Evolutionary conservation across 2,797 vertebrate species (phyloP), one percentile per base, ranked within the genome.

Genomic region (Centroberyx gerrardi): DNA sequence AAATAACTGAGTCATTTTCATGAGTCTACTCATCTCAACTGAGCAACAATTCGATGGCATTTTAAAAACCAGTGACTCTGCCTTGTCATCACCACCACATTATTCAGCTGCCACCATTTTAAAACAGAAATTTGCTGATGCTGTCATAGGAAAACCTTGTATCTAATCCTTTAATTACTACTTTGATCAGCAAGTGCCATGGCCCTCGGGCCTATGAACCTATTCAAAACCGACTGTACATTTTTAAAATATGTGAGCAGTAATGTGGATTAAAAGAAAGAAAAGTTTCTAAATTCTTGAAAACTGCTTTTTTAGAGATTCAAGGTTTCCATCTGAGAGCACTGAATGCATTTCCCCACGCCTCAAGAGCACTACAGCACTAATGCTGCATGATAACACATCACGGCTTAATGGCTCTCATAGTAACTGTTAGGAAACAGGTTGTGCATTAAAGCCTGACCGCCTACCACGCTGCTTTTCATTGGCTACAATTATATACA

Each of bases 31-130:
- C n/a, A 6, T 49, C 4, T 49, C 48, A 17, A 17, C 15, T 49
- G 15, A 49, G 48, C 17, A 63, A 67, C 59, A 65, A 48, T 51
- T 1, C 15, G 4, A 22, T 83, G 70, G 64, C 68, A 81, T 83
- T 81, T 78, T 0, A 59, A 66, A 49, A 74, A 73, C 0, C 70
- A 8, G 54, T 85, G 82, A 85, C 48, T 85, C 74, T 66, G 58
- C 31, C 12, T 2, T 10, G 17, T 38, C 52, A 31, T 63, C 12
- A 38, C 14, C 55, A 54, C 27, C 7, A 27, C 64, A 58, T 64
- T 53, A 60, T 61, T 61, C 38, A 22, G 31, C 17, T 8, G 22
- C 49, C 60, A 53, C 61, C 1, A 13, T 44, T 51, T 62, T 40
- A 60, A 76, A 72, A 76, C n/a, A 49, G 51, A 36, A 10, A 71